Evolutionary conservation across 2,113 vertebrate species (phyloP).

Genomic region (Grammomys dolichurus): DNA sequence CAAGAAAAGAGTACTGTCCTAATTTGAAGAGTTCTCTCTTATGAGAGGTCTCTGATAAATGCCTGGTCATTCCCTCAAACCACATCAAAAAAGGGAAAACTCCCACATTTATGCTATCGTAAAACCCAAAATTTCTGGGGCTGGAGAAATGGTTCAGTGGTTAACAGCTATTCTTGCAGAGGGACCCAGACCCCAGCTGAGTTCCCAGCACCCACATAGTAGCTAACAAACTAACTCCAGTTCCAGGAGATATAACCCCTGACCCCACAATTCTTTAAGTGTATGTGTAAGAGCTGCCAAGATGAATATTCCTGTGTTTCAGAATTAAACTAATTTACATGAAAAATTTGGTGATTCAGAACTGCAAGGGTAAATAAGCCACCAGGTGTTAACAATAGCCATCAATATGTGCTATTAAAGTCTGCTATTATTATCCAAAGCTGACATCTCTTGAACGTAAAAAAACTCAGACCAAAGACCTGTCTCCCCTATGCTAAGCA

Average conservation of each 20-base stretch:
- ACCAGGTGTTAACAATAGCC: constrained; percentile 16
- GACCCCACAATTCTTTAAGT: not conserved
- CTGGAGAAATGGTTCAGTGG: not conserved
- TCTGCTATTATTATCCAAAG: not conserved
- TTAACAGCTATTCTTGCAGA: not conserved
- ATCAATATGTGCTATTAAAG: not conserved
- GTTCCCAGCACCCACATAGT: not conserved
- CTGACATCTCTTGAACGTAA: not conserved
- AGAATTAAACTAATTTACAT: not conserved
- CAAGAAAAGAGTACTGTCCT: not conserved
- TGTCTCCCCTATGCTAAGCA: not conserved
- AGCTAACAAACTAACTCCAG: not conserved
- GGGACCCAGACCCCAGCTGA: not conserved
- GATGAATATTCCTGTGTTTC: constrained; percentile 1
- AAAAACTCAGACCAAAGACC: not conserved
- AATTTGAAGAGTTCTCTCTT: constrained; percentile 12
- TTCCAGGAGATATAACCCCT: not conserved
- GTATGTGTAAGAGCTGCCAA: not conserved
- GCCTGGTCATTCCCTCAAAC: not conserved
- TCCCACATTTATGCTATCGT: not conserved
- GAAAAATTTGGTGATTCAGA: not conserved
- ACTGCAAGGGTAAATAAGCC: not conserved
- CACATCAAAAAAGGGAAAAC: not conserved
- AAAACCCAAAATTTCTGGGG: constrained; percentile 2
- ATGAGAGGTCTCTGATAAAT: not conserved